Evolutionary conservation across 2,888 invertebrate species (phyloP).

Genomic region (Polyploca ridens): DNA sequence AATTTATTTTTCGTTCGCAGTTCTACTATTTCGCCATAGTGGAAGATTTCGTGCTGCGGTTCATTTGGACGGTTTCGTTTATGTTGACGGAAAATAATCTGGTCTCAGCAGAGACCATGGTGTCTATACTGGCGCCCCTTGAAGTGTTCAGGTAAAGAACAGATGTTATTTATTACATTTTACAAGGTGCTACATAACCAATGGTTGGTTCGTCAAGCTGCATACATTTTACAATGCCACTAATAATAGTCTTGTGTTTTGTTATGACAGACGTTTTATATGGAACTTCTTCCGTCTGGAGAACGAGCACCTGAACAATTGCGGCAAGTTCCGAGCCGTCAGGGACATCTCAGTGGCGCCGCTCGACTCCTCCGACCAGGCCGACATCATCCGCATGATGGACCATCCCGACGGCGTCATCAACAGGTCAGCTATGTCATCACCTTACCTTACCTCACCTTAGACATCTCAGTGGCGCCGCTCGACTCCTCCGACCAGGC

Average conservation of each 20-base stretch:
- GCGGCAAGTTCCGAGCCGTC: conserved; percentile 99
- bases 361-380: conserved; percentile 96
- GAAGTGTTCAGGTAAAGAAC: conserved; percentile 93
- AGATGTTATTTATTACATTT: not conserved
- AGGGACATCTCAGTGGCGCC: conserved; percentile 98
- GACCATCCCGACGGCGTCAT: conserved; percentile 95
- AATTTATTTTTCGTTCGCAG: conserved; percentile 70
- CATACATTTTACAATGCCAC: too few relatives aligned
- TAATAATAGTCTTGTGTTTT: too few relatives aligned
- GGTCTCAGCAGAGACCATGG: conserved; percentile 92
- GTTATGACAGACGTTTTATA: conserved; percentile 90
- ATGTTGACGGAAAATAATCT: conserved; percentile 91
- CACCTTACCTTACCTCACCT: not conserved
- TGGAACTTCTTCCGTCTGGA: conserved; percentile 99
- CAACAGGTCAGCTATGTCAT: conserved; percentile 83
- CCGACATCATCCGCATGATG: conserved; percentile 96
- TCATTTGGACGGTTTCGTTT: conserved; percentile 96
- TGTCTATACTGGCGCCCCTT: conserved; percentile 91
- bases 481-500: conserved; percentile 97
- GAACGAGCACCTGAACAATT: conserved; percentile 99
- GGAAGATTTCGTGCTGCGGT: conserved; percentile 96
- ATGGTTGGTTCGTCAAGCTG: too few relatives aligned
- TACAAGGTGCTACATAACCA: too few relatives aligned
- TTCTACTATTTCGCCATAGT: conserved; percentile 98
- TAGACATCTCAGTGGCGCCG: conserved; percentile 97